phyloP scores from a whole-genome alignment of 1,140 invertebrate genomes.

The Tetramorium simillimum region DNA sequence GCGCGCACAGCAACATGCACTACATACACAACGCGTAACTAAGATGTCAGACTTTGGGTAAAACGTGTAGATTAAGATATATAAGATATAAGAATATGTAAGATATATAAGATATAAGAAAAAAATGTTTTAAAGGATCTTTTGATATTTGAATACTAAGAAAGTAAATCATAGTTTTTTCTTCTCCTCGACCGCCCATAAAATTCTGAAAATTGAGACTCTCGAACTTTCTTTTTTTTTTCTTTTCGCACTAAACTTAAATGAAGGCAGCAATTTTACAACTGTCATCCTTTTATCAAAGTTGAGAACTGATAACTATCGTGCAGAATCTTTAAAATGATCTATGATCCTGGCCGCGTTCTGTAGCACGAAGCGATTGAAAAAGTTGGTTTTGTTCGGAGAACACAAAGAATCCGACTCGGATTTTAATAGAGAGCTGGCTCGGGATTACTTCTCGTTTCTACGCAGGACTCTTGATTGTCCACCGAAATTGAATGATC shows the following conservation, averaged over 20 bases:
- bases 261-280: neutral
- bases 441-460: slow-evolving; percentile 66
- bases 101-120: neutral
- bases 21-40: neutral
- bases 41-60: neutral
- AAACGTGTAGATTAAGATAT: neutral
- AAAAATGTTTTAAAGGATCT: too few species aligned
- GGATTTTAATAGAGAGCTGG: slow-evolving; percentile 71
- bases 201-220: neutral
- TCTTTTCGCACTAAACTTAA: neutral
- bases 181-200: neutral
- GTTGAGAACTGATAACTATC: slow-evolving; percentile 19
- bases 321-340: slow-evolving; percentile 10
- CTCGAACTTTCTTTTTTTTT: too few species aligned
- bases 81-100: neutral
- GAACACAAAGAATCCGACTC: slow-evolving; percentile 58
- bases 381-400: slow-evolving; percentile 61
- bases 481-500: slow-evolving; percentile 70
- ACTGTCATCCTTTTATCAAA: neutral
- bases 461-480: slow-evolving; percentile 60
- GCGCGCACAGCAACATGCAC: too few species aligned
- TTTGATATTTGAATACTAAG: neutral
- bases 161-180: neutral
- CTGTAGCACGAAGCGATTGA: slow-evolving; percentile 60
- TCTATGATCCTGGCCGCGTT: slow-evolving; percentile 29